These are phyloP conservation scores for Kryptopterus vitreolus DNA, from an alignment of 2,797 vertebrate genomes.

Conservation along the genomic window DNA sequence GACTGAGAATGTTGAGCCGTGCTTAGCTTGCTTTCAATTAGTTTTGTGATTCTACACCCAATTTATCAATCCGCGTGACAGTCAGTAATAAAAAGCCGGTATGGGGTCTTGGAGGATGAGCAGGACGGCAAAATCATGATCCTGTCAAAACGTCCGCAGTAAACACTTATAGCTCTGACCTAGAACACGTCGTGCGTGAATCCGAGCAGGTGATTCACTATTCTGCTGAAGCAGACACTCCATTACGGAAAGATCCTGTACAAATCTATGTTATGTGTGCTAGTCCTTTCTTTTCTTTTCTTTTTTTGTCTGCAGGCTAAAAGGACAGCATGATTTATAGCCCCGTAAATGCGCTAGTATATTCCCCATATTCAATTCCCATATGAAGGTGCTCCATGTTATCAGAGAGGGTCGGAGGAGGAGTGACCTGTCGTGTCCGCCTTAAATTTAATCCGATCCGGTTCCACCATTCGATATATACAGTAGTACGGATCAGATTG, in stretches of 20 bases:
- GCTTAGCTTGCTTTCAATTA: conserved; percentile 41
- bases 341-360: not conserved
- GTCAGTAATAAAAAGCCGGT: conserved; percentile 2
- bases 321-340: not conserved
- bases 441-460: not conserved
- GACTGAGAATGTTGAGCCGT: conserved; percentile 2
- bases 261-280: not conserved
- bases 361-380: not conserved
- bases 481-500: not conserved
- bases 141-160: conserved; percentile 3
- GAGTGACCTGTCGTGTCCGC: not conserved
- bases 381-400: conserved; percentile 4
- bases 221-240: conserved; percentile 1
- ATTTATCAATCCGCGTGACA: conserved; percentile 29
- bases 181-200: not conserved
- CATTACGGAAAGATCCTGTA: not conserved
- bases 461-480: not conserved
- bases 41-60: conserved; percentile 23
- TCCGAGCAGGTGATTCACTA: not conserved
- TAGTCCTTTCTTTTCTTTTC: not conserved
- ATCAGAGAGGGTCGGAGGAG: not conserved
- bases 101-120: not conserved
- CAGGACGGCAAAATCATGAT: not conserved
- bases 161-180: not conserved
- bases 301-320: conserved; percentile 1